These are phyloP conservation scores for Temnothorax ravouxi DNA, from an alignment of 2,888 invertebrate genomes.

Conservation along the genomic window DNA sequence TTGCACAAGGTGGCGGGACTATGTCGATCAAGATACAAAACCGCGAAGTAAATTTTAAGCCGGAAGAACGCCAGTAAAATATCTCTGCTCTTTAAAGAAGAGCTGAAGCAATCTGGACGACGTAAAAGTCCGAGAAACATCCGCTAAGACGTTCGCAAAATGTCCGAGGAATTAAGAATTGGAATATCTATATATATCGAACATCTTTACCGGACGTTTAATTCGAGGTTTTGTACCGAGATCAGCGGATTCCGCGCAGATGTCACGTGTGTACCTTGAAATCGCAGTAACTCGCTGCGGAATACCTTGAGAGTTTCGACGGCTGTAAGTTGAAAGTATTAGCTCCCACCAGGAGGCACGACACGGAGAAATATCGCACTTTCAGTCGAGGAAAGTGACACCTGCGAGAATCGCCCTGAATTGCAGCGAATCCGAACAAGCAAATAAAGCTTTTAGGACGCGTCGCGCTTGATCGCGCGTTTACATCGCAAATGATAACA, in stretches of 20 bases:
- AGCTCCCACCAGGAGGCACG: background rate
- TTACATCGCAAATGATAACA: too few relatives aligned
- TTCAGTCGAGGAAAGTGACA: constrained; percentile 2
- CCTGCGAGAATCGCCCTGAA: background rate
- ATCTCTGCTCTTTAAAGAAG: background rate
- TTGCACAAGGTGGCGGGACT: constrained; percentile 57
- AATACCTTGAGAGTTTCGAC: constrained; percentile 40
- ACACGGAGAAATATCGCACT: constrained; percentile 31
- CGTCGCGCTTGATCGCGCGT: too few relatives aligned
- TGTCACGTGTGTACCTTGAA: constrained; percentile 57
- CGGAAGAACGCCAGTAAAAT: background rate
- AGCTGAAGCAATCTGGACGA: background rate
- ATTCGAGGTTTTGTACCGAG: background rate
- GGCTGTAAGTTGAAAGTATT: constrained; percentile 45
- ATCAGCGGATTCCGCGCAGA: constrained; percentile 1
- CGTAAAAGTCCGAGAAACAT: background rate
- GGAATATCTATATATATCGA: constrained; percentile 1
- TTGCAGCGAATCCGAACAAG: too few relatives aligned
- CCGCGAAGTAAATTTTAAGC: background rate
- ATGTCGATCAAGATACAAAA: constrained; percentile 31
- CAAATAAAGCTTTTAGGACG: too few relatives aligned
- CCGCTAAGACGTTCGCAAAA: too few relatives aligned
- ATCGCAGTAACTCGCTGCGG: constrained; percentile 50
- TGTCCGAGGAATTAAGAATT: background rate
- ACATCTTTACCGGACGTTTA: constrained; percentile 2